Evolutionary conservation across 2,113 vertebrate species (phyloP).

Genomic region (Tenrec ecaudatus): DNA sequence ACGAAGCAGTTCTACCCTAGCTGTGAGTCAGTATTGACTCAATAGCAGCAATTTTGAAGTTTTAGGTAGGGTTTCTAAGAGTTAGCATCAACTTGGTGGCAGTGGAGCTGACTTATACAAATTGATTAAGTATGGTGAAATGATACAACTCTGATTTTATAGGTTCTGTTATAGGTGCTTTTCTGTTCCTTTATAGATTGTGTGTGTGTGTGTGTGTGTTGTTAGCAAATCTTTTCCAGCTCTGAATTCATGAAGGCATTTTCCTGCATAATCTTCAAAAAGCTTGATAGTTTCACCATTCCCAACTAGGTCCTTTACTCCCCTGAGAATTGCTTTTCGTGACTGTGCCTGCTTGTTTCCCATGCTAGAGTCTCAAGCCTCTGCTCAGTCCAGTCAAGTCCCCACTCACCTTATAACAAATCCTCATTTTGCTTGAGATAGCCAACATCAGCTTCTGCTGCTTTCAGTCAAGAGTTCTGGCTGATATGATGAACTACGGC

Average conservation of each 20-base stretch:
- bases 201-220: neutral
- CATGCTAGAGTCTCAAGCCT: constrained; percentile 30
- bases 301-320: constrained; percentile 27
- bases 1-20: no score
- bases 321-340: neutral
- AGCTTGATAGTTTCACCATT: constrained; percentile 29
- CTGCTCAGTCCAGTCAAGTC: constrained; percentile 43
- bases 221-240: constrained; percentile 13
- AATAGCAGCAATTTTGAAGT: no score
- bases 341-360: neutral
- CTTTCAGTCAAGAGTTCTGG: constrained; percentile 54
- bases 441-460: constrained; percentile 33
- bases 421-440: constrained; percentile 14
- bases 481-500: constrained; percentile 57
- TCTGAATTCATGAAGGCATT: constrained; percentile 33
- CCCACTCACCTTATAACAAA: constrained; percentile 31
- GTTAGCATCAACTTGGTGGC: no score
- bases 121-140: no score
- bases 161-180: no score
- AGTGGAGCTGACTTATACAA: no score
- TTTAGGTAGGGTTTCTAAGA: no score
- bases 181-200: constrained; percentile 6
- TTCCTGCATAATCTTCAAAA: constrained; percentile 27
- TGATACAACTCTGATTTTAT: neutral
- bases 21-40: no score